phyloP scores from a whole-genome alignment of 2,888 invertebrate species.

The Dicyrtomina minuta region DNA sequence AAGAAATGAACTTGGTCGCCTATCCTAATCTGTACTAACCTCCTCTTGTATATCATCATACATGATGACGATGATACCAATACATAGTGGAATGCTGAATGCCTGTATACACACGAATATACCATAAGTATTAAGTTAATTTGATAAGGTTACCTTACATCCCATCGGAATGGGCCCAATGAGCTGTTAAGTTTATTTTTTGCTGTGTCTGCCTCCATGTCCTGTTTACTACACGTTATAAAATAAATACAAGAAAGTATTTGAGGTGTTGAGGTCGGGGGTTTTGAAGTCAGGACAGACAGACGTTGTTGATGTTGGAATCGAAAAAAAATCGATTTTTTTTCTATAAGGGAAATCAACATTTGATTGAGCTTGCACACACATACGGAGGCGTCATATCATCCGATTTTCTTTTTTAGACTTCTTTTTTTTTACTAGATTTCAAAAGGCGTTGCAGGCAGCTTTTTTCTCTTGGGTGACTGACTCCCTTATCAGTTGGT shows the following conservation, averaged over 20 bases:
- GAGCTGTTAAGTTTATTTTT: not conserved
- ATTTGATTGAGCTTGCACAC: conserved; percentile 18
- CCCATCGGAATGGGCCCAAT: not conserved
- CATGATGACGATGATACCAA: too few species aligned
- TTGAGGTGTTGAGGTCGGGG: not conserved
- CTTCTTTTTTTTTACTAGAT: conserved; percentile 3
- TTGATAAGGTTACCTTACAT: too few species aligned
- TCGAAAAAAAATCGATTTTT: conserved; percentile 7
- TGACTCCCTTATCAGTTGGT: conserved; percentile 21
- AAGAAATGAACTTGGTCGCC: too few species aligned
- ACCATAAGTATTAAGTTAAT: too few species aligned
- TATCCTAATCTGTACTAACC: too few species aligned
- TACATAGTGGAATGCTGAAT: too few species aligned
- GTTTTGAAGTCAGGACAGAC: not conserved
- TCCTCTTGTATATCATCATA: too few species aligned
- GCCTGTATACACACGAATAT: too few species aligned
- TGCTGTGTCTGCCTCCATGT: not conserved
- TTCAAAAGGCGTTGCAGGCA: conserved; percentile 19
- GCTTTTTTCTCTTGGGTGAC: conserved; percentile 15
- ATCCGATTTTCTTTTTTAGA: conserved; percentile 8
- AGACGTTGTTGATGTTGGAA: not conserved
- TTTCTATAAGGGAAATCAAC: conserved; percentile 10
- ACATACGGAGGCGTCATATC: conserved; percentile 15
- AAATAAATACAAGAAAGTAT: not conserved
- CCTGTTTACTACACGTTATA: not conserved